A percentile compares a stretch with the other conserved stretches of the same genome.
Evolutionary conservation across 2,113 vertebrate genomes (phyloP).

Genomic region (Anolis sagrei): DNA sequence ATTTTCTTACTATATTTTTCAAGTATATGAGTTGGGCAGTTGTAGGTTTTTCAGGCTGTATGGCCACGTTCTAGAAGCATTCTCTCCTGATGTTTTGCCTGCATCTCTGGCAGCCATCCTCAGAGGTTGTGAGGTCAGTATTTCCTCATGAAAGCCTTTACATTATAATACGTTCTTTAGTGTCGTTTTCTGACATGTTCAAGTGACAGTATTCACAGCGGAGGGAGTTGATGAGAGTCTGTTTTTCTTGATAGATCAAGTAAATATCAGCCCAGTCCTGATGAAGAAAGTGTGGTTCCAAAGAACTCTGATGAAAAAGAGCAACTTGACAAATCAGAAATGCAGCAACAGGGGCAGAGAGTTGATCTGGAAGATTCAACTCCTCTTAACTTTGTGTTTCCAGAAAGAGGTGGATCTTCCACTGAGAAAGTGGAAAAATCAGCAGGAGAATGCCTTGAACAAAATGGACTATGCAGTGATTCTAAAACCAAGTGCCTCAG

Average conservation of each 20-base stretch:
- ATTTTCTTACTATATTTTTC: background rate
- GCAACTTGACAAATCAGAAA: slow-evolving; percentile 9
- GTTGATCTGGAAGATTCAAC: background rate
- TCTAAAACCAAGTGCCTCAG: fast-evolving
- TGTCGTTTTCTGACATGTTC: background rate
- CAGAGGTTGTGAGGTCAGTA: no score
- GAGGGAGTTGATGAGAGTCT: background rate
- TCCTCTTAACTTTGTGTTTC: slow-evolving; percentile 3
- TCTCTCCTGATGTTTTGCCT: no score
- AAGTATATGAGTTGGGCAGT: no score
- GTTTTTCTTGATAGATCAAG: slow-evolving; percentile 78
- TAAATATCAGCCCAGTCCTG: slow-evolving; percentile 81
- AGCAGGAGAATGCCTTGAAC: slow-evolving; percentile 34
- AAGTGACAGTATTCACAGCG: background rate
- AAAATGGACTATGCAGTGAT: slow-evolving; percentile 30
- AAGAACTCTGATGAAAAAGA: slow-evolving; percentile 25
- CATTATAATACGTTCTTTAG: no score
- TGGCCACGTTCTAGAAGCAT: no score
- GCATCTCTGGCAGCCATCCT: no score
- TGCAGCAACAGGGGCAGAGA: slow-evolving; percentile 35
- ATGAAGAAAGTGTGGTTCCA: slow-evolving; percentile 61
- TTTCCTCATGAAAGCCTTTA: no score
- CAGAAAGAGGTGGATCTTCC: slow-evolving; percentile 27
- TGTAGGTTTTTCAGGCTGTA: no score
- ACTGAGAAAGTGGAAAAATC: slow-evolving; percentile 38